phyloP scores from a whole-genome alignment of 2,113 vertebrate species.

The Gadus chalcogrammus region DNA sequence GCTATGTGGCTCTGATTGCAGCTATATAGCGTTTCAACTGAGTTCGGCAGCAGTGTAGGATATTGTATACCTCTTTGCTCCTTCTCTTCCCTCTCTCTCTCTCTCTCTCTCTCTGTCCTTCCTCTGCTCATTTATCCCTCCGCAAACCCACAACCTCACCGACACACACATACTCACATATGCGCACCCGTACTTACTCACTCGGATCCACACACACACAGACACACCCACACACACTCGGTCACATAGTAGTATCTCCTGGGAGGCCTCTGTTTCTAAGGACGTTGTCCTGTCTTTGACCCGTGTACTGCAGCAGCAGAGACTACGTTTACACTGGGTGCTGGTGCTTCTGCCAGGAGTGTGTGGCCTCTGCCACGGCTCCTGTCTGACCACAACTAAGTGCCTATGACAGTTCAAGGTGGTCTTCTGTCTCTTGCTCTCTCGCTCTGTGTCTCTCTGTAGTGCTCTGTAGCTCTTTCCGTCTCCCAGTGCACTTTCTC shows the following conservation, averaged over 20 bases:
- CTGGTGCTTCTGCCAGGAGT: not conserved
- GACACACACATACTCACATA: not conserved
- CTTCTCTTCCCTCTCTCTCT: constrained; percentile 19
- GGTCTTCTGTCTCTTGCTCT: constrained; percentile 18
- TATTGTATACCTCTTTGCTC: not conserved
- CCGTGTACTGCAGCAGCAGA: not conserved
- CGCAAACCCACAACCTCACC: not conserved
- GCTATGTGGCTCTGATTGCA: constrained; percentile 33
- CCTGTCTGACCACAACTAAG: constrained; percentile 29
- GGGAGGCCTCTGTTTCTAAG: not conserved
- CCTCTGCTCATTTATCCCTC: not conserved
- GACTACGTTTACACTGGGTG: not conserved
- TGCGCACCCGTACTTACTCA: not conserved
- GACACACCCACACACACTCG: not conserved
- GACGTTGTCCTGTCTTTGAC: not conserved
- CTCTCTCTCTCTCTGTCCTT: constrained; percentile 20
- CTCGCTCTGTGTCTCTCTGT: constrained; percentile 2
- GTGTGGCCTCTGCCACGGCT: constrained; percentile 6
- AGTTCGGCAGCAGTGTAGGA: constrained; percentile 25
- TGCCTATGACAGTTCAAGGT: constrained; percentile 40
- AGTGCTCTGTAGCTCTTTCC: too few relatives aligned
- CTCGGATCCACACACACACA: not conserved
- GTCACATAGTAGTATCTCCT: not conserved
- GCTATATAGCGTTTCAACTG: constrained; percentile 28
- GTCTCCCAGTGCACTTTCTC: not conserved